Base-by-base conservation (phyloP, 2,113 vertebrate species). In the Indicator indicator region DNA sequence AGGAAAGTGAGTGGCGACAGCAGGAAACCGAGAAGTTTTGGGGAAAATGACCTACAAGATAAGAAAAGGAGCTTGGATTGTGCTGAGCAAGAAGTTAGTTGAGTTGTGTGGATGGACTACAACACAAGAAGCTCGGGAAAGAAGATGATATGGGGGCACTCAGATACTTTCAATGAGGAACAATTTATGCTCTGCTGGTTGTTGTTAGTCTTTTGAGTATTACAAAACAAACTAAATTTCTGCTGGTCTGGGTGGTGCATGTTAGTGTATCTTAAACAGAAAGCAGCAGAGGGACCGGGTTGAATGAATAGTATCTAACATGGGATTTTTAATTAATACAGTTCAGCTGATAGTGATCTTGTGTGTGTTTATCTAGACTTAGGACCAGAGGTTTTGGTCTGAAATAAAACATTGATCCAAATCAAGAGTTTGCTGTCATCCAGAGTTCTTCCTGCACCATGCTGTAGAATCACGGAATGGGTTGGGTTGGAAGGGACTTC, bases 1-100 rank as follows among this genome's bases (percentile, higher is more conserved):
- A 83, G 71, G 62, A 95, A 81, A 86, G 77, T 48, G 83, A 55
- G 50, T 90, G 86, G 27, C 94, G 93, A 93, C 70, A 92, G 83
- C 62, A 78, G 83, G 77, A 86, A 30, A 46, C 70, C 63, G 77
- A 18, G 18, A 77, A 75, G 9, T 86, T 91, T 72, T 4, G 40
- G 36, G 18, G 23, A 46, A 88, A 75, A 38, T 78, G 69, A 83
- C 79, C 79, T 91, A 12, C 63, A 95, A 88, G 80, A 88, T 88
- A 83, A 83, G 71, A 56, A 48, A 83, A 76, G 20, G 50, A 90
- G 54, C 27, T 93, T 78, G 44, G 14, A 44, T 84, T 86, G 50
- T 36, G 12, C 48, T 86, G 71, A 27, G 58, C 56, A 54, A 80
- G 89, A 86, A 85, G 21, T 83, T 67, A 33, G 13, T 30, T 90